Conservation (phyloP, 2,113 vertebrate genomes). For the Xenus cinereus region DNA sequence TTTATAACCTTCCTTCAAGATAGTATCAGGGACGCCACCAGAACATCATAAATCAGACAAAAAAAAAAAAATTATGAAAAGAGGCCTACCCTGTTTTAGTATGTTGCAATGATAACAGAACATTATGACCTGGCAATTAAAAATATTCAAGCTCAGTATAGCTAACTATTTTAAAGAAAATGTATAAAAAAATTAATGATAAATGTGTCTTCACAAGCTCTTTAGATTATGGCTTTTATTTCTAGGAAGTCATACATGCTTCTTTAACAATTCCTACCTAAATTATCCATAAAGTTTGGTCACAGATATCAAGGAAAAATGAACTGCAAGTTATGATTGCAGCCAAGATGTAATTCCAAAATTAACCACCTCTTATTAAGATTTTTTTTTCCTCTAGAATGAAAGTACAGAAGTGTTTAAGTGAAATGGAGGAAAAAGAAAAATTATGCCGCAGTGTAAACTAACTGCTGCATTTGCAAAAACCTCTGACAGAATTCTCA, state of each 20-base stretch:
- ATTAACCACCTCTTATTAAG: not conserved
- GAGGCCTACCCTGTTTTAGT: not conserved
- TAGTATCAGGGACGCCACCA: not conserved
- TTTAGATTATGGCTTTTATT: not conserved
- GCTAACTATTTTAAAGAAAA: not conserved
- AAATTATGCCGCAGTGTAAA: not conserved
- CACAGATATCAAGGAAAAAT: not conserved
- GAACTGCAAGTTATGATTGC: not conserved
- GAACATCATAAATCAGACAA: not conserved
- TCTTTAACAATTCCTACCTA: not conserved
- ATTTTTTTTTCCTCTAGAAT: not conserved
- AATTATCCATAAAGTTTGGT: not conserved
- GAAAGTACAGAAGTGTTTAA: not conserved
- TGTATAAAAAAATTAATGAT: not conserved
- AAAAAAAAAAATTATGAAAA: not conserved
- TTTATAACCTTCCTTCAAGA: not conserved
- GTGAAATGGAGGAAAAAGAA: not conserved
- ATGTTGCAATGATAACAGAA: not conserved
- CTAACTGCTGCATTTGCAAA: not conserved
- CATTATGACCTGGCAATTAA: not conserved
- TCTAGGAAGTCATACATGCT: not conserved
- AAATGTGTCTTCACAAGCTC: not conserved
- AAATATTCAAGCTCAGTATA: not conserved
- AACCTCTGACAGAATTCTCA: not conserved
- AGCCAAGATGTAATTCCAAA: not conserved